Percentiles rank a stretch among this genome's conserved stretches.
phyloP scores from a whole-genome alignment of 2,113 vertebrate species.

The Verasper variegatus region DNA sequence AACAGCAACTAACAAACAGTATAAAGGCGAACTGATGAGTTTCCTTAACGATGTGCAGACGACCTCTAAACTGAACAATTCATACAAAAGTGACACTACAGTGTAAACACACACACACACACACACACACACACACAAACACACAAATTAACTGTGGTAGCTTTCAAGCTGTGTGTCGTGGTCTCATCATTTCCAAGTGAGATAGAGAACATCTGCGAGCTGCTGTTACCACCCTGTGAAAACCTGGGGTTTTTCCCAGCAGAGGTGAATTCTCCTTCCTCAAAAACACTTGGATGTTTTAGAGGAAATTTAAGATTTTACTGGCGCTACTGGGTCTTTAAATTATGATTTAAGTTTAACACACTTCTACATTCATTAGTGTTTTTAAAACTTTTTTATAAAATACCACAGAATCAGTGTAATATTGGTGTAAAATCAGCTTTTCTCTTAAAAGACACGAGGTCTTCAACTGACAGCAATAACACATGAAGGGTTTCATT shows the following conservation, averaged over 20 bases:
- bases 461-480: slow-evolving; percentile 25
- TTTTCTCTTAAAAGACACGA: neutral
- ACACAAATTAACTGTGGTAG: neutral
- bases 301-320: neutral
- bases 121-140: too few species aligned
- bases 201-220: too few species aligned
- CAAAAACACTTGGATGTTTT: too few species aligned
- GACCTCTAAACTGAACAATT: neutral
- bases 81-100: slow-evolving; percentile 22
- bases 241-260: neutral
- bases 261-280: neutral
- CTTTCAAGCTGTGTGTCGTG: neutral
- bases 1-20: too few species aligned
- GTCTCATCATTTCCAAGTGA: neutral
- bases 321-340: neutral
- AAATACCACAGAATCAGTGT: neutral
- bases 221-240: too few species aligned
- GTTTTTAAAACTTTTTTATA: neutral
- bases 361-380: neutral
- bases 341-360: neutral
- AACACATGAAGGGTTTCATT: slow-evolving; percentile 31
- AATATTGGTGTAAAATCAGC: neutral
- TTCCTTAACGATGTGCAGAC: neutral
- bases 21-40: neutral
- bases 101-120: slow-evolving; percentile 37